Evolutionary conservation across 2,113 vertebrate species (phyloP), one percentile per base, ranked within the genome.

Genomic region (Nesoenas mayeri): DNA sequence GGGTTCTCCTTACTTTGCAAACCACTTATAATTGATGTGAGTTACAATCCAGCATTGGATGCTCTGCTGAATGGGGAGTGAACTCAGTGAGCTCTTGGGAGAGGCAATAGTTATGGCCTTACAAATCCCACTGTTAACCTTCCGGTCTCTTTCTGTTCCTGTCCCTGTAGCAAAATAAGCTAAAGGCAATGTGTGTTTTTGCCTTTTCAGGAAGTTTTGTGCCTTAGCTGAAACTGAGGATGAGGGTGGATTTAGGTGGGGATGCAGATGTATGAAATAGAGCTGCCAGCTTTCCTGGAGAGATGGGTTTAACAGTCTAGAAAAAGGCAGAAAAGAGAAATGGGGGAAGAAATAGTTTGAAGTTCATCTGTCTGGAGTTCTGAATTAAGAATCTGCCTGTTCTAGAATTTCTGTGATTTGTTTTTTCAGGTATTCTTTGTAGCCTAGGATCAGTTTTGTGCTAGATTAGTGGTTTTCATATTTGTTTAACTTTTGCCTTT

Each of bases 111-210:
- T 47, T 86, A 18, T 0, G 3, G 38, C 15, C 29, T 62, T 67
- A 48, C 11, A 53, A 42, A 62, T 34, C 20, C 11, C 24, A 13
- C 29, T 1, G 1, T 82, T 74, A 20, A 47, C 12, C 24, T 88
- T 79, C 36, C n/a, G n/a, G 21, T 26, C 58, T 56, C 11, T 42
- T 42, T 70, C 7, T 4, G 7, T 47, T 28, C 0, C 3, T 61
- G 26, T 11, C 2, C 18, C 7, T 1, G 1, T 38, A 50, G 48
- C 20, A 56, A 25, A 51, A 32, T 15, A 58, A 48, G 29, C 0
- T 2, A n/a, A 78, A 62, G 61, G 4, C 8, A 36, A 3, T 10
- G 21, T 56, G 7, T 61, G 36, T 44, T 19, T 3, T 0, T 48
- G 14, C 58, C 24, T 62, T 64, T 50, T 50, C 4, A 13, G 47